A percentile compares a stretch with the other conserved stretches of the same genome.
Evolutionary conservation across 2,888 invertebrate species (phyloP).

Genomic region (Phalera bucephala): DNA sequence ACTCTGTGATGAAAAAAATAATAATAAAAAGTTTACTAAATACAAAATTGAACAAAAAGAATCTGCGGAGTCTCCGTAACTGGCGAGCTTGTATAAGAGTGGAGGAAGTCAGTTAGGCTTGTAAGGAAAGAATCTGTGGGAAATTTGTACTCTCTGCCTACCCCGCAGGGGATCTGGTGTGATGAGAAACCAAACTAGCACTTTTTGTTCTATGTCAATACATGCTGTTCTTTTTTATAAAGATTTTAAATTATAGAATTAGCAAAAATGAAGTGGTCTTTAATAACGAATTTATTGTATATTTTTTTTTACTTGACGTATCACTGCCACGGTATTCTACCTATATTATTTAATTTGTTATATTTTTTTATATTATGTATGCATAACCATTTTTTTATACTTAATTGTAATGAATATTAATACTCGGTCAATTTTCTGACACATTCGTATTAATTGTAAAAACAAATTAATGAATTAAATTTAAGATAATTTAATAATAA

Average conservation of each 20-base stretch:
- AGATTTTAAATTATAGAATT: not conserved
- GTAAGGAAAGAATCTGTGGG: too few relatives aligned
- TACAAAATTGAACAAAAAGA: too few relatives aligned
- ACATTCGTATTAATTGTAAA: not conserved
- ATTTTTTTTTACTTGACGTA: not conserved
- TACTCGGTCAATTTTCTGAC: not conserved
- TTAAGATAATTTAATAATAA: conserved; percentile 1
- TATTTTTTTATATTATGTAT: not conserved
- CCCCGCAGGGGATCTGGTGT: too few relatives aligned
- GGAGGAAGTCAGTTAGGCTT: too few relatives aligned
- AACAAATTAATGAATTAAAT: not conserved
- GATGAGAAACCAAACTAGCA: too few relatives aligned
- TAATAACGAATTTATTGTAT: conserved; percentile 1
- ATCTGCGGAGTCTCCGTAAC: too few relatives aligned
- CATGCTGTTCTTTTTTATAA: too few relatives aligned
- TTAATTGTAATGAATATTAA: not conserved
- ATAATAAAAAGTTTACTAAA: too few relatives aligned
- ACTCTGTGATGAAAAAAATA: too few relatives aligned
- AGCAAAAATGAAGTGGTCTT: not conserved
- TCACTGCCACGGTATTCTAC: not conserved
- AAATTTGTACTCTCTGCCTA: too few relatives aligned
- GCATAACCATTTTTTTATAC: not conserved
- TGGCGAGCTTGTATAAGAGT: too few relatives aligned
- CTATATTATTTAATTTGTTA: not conserved
- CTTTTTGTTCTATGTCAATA: too few relatives aligned